These are phyloP conservation scores for Elaphurus davidianus DNA, from an alignment of 2,113 vertebrate genomes.

Conservation along the genomic window DNA sequence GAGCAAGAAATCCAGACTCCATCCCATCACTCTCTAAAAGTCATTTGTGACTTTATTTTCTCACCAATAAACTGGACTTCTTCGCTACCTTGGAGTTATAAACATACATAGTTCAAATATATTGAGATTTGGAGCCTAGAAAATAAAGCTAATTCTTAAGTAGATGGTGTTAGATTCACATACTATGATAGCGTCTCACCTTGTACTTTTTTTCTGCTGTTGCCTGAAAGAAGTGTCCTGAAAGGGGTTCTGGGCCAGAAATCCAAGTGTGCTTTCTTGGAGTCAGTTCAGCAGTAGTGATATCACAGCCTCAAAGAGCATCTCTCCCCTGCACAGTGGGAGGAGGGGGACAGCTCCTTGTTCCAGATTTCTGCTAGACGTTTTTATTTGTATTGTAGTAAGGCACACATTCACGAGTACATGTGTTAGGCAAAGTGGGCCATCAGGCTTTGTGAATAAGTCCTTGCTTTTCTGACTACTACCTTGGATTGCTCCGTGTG, in stretches of 20 bases:
- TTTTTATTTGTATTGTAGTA: not conserved
- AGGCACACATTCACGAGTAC: too few relatives aligned
- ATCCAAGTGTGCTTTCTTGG: not conserved
- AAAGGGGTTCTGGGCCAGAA: not conserved
- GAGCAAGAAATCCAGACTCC: not conserved
- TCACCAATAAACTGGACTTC: not conserved
- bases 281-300: not conserved
- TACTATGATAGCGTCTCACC: not conserved
- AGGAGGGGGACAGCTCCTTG: not conserved
- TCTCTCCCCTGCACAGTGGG: not conserved
- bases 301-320: accelerated
- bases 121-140: not conserved
- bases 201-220: not conserved
- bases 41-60: not conserved
- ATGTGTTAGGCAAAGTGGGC: not conserved
- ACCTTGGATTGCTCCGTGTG: not conserved
- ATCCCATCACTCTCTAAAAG: not conserved
- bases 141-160: not conserved
- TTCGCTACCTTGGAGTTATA: not conserved
- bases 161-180: not conserved
- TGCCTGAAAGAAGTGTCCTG: not conserved
- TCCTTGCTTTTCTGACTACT: not conserved
- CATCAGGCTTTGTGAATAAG: not conserved
- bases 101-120: not conserved
- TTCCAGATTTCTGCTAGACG: not conserved